These are phyloP conservation scores for Fistularia commersonii DNA, from an alignment of 2,797 vertebrate genomes.

Conservation along the genomic window DNA sequence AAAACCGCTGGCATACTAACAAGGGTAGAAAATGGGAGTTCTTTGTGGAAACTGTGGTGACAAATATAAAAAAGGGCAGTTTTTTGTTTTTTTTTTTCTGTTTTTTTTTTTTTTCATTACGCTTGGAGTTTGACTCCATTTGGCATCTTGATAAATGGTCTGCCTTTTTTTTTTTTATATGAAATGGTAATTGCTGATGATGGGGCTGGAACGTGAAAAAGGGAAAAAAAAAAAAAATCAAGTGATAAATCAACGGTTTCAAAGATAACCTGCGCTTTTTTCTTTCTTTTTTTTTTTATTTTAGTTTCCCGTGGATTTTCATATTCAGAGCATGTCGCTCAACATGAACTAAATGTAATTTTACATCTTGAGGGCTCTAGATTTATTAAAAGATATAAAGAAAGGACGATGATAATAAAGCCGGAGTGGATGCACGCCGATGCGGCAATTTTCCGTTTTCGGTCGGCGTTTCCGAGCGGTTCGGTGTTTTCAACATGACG, in stretches of 20 bases:
- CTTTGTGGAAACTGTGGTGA: slow-evolving; percentile 24
- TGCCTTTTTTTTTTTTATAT: slow-evolving; percentile 3
- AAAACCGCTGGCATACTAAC: slow-evolving; percentile 42
- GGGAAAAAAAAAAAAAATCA: neutral
- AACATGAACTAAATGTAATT: no score
- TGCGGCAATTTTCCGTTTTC: no score
- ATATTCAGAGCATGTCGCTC: no score
- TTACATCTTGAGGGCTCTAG: no score
- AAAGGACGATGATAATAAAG: no score
- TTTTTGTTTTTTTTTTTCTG: neutral
- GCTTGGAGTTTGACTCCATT: slow-evolving; percentile 22
- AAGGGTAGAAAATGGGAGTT: slow-evolving; percentile 25
- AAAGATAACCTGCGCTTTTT: slow-evolving; percentile 9
- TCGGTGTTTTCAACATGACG: no score
- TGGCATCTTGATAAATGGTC: slow-evolving; percentile 25
- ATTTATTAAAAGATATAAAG: no score
- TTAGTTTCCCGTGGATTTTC: no score
- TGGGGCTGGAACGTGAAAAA: neutral
- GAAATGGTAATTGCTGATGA: slow-evolving; percentile 19
- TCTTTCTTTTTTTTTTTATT: slow-evolving; percentile 9
- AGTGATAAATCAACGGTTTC: slow-evolving; percentile 16
- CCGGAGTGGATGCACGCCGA: no score
- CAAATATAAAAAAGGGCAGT: slow-evolving; percentile 24
- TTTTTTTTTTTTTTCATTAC: slow-evolving; percentile 5
- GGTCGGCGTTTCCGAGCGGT: no score